Evolutionary conservation across 2,797 vertebrate genomes (phyloP).

Genomic region (Paramormyrops hopkinsi): DNA sequence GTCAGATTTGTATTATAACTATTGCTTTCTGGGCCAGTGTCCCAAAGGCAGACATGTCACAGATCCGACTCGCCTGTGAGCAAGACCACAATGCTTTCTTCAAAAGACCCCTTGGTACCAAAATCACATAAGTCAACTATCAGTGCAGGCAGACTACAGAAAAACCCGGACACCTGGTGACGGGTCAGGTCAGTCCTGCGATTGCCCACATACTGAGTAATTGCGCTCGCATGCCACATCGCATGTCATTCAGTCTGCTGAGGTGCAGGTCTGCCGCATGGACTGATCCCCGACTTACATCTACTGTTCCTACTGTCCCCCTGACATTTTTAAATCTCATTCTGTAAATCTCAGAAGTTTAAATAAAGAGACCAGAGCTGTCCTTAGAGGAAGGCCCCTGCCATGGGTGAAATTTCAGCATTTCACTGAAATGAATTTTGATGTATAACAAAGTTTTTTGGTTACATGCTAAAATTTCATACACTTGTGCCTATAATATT

Average conservation of each 20-base stretch:
- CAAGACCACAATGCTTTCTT: not conserved
- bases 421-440: not conserved
- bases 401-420: not conserved
- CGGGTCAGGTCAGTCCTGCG: not conserved
- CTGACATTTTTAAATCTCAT: not conserved
- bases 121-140: not conserved
- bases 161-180: not conserved
- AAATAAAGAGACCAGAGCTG: not conserved
- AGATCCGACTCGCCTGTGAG: not conserved
- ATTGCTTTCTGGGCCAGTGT: not conserved
- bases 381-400: not conserved
- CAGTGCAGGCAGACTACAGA: not conserved
- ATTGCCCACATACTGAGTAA: not conserved
- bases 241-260: not conserved
- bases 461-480: not conserved
- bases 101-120: not conserved
- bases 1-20: not conserved
- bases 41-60: not conserved
- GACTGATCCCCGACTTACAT: not conserved
- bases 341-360: not conserved
- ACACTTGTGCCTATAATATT: constrained; percentile 6
- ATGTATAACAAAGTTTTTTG: not conserved
- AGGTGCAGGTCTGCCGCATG: not conserved
- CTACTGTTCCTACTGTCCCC: not conserved
- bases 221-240: not conserved